These are phyloP conservation scores for Ostrea edulis DNA, from an alignment of 1,140 invertebrate genomes.

Conservation along the genomic window DNA sequence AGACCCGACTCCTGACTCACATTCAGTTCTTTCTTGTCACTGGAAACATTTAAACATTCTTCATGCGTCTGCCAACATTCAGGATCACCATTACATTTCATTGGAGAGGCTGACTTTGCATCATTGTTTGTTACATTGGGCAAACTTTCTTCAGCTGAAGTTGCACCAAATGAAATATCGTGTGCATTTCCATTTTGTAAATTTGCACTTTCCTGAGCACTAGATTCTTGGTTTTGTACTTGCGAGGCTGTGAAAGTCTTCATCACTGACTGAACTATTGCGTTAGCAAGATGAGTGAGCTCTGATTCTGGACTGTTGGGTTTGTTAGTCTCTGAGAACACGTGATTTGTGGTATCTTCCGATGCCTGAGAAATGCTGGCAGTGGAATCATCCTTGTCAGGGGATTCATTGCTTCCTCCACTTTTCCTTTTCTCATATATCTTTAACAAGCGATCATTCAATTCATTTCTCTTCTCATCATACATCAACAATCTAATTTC, in stretches of 20 bases:
- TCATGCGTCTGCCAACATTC: background rate
- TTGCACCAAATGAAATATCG: background rate
- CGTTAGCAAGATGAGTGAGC: conserved; percentile 1
- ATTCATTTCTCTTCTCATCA: conserved; percentile 67
- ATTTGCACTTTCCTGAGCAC: background rate
- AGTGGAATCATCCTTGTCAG: background rate
- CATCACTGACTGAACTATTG: conserved; percentile 10
- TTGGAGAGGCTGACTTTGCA: background rate
- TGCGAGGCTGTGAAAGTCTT: conserved; percentile 6
- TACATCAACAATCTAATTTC: conserved; percentile 63
- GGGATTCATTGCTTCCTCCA: background rate
- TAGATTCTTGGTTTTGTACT: background rate
- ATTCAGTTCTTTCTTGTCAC: background rate
- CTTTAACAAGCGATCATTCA: conserved; percentile 50
- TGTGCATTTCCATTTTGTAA: conserved; percentile 9
- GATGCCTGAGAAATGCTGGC: background rate
- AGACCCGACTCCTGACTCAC: conserved; percentile 22
- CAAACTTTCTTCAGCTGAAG: background rate
- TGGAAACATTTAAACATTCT: background rate
- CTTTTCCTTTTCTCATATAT: conserved; percentile 40
- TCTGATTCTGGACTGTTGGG: conserved; percentile 5
- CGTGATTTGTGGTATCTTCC: conserved; percentile 21
- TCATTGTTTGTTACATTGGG: background rate
- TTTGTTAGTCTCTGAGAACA: background rate
- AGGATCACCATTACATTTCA: background rate